These are phyloP conservation scores for Saguinus imperator DNA, from an alignment of 2,113 vertebrate species.

Conservation along the genomic window DNA sequence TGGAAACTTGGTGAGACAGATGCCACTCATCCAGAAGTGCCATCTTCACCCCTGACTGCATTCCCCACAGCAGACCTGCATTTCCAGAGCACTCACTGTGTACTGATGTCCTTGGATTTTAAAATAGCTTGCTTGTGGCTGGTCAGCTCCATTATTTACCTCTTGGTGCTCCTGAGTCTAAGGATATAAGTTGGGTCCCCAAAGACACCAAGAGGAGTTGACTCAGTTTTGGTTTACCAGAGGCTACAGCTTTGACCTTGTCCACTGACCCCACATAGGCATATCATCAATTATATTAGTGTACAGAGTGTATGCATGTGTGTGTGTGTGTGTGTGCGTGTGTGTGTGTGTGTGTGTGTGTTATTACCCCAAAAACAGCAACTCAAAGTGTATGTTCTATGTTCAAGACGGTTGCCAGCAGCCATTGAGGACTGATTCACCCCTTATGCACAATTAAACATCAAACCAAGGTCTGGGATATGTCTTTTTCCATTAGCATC, in stretches of 20 bases:
- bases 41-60: fast-evolving
- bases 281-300: neutral
- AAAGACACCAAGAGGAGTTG: neutral
- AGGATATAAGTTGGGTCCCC: neutral
- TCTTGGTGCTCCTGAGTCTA: neutral
- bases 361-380: neutral
- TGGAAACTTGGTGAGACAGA: neutral
- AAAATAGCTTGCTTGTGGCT: neutral
- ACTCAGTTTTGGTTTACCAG: neutral
- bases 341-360: neutral
- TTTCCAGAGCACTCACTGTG: neutral
- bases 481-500: neutral
- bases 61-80: fast-evolving
- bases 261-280: neutral
- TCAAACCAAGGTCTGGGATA: neutral
- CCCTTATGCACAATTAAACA: neutral
- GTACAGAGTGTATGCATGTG: neutral
- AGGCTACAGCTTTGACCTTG: neutral
- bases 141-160: neutral
- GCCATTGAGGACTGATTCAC: neutral
- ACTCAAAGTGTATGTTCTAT: neutral
- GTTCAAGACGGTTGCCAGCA: neutral
- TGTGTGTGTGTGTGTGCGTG: fast-evolving
- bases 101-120: fast-evolving
- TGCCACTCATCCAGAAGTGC: neutral